phyloP scores from a whole-genome alignment of 1,140 invertebrate genomes.

The Pseudoatta argentina region DNA sequence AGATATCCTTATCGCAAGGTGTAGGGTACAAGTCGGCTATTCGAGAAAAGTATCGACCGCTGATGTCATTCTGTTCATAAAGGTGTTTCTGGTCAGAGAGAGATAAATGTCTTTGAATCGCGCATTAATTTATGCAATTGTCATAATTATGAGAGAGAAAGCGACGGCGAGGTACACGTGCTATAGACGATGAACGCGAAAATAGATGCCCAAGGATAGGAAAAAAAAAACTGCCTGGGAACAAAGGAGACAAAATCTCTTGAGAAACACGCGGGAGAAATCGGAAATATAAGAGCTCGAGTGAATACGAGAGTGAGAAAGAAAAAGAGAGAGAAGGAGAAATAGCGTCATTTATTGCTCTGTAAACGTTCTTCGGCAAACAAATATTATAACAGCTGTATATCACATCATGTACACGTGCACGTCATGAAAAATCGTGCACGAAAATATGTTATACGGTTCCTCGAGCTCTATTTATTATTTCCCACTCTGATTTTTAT shows the following conservation, averaged over 20 bases:
- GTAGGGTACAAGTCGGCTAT: conserved; percentile 27
- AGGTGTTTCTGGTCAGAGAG: background rate
- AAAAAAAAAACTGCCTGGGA: background rate
- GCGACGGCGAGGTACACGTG: background rate
- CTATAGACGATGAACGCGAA: background rate
- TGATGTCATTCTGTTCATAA: conserved; percentile 54
- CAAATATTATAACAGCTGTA: conserved; percentile 44
- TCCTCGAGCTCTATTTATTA: background rate
- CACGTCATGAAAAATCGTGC: background rate
- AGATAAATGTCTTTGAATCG: conserved; percentile 28
- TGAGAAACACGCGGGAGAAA: background rate
- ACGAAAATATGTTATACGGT: background rate
- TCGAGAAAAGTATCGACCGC: conserved; percentile 9
- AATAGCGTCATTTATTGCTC: conserved; percentile 2
- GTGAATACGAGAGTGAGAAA: background rate
- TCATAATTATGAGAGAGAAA: conserved; percentile 23
- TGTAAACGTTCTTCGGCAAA: conserved; percentile 46
- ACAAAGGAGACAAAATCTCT: background rate
- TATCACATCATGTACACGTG: background rate
- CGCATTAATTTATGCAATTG: conserved; percentile 4
- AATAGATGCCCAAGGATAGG: background rate
- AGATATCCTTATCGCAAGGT: conserved; percentile 74
- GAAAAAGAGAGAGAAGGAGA: background rate
- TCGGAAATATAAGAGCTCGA: background rate
- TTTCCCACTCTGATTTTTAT: background rate